Percentiles rank a stretch among this genome's conserved stretches.
These are phyloP conservation scores for Caenorhabditis remanei DNA, from an alignment of 1,140 invertebrate species.

Conservation along the genomic window DNA sequence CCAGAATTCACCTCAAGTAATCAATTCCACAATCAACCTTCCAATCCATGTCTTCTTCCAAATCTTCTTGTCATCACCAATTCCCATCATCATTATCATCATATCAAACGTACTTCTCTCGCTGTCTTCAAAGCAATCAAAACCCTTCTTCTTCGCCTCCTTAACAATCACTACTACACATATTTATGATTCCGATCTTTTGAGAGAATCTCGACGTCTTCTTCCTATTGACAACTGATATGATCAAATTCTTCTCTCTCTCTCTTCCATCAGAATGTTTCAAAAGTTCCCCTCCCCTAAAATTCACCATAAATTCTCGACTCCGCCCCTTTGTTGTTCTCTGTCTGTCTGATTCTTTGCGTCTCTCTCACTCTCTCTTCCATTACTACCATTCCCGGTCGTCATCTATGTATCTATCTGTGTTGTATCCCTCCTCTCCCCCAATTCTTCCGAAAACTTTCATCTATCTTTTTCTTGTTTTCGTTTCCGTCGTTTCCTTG, in stretches of 20 bases:
- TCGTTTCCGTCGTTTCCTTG: neutral
- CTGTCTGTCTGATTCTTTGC: neutral
- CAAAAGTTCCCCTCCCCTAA: conserved; percentile 32
- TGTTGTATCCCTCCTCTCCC: neutral
- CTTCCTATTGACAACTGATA: conserved; percentile 34
- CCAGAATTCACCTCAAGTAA: neutral
- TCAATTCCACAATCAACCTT: too few relatives aligned
- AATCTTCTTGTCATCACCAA: conserved; percentile 39
- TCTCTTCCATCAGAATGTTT: neutral
- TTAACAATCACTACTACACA: conserved; percentile 39
- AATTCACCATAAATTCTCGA: conserved; percentile 41
- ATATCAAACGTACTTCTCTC: neutral
- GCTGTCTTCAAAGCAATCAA: neutral
- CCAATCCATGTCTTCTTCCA: too few relatives aligned
- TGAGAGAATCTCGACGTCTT: neutral
- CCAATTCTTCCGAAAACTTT: conserved; percentile 20
- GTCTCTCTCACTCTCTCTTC: neutral
- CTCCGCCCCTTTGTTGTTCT: conserved; percentile 20
- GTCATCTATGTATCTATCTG: conserved; percentile 51
- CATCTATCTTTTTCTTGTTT: conserved; percentile 32
- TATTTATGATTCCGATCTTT: conserved; percentile 42
- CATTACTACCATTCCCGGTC: conserved; percentile 53
- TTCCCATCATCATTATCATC: conserved; percentile 55
- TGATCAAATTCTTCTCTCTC: neutral
- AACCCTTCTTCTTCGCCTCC: neutral